Base-by-base conservation (phyloP, 2,888 invertebrate genomes). In the Lithophane semibrunnea region DNA sequence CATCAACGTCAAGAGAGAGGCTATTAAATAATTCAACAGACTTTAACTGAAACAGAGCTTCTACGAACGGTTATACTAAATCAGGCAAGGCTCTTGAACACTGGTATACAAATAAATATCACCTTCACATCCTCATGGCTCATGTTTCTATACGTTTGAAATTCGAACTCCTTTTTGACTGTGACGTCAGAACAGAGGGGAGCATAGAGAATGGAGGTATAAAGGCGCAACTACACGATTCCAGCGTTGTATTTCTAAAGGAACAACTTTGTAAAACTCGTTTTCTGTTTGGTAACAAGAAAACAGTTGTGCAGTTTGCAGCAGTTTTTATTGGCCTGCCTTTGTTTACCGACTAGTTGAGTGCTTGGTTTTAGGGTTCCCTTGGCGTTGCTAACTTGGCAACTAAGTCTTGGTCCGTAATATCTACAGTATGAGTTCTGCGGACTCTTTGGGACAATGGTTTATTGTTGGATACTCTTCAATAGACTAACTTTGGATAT, bases 211-310 rank as follows among this genome's bases (percentile, higher is more conserved):
- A 80, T 71, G n/a, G 29, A 63, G 64, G 0, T 63, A 71, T 75
- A 81, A 81, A 81, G 75, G 75, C 70, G 58, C 52, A 61, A 67
- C 68, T 80, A 84, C 75, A 84, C 56, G 82, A 75, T 71, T 63
- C 84, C 71, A 83, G 74, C 68, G 58, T 77, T 80, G 84, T 86
- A 70, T 77, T 85, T 84, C 72, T 82, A 80, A 86, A 85, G 65
- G 74, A 79, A 80, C 85, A 85, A 88, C 82, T 88, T 86, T 67
- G 80, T 75, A 60, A 75, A 88, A 88, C 88, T 88, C 81, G 84
- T 88, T 88, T 83, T 81, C 80, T 79, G 84, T 82, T 87, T 74
- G 77, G 78, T 84, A 88, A 88, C 88, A 88, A 88, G 88, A 86
- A 86, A 82, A 88, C 79, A 84, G 80, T 85, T 83, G 80, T 83